Conservation (phyloP, 2,888 invertebrate species). For the Perdita meconis region DNA sequence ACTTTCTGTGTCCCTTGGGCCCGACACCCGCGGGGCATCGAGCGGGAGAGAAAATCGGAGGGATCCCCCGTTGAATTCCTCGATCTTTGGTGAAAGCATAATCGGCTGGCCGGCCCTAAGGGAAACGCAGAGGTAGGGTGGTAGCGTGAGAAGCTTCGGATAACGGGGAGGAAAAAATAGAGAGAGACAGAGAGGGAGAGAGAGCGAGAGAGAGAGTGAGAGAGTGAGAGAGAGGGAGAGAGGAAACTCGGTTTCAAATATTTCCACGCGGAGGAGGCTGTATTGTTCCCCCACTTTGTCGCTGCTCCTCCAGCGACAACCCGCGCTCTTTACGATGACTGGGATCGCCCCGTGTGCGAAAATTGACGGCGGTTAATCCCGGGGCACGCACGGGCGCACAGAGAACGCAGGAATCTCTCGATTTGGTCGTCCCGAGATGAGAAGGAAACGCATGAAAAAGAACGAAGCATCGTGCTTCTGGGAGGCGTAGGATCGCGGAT, state of each 20-base stretch:
- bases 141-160: not conserved
- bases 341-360: not conserved
- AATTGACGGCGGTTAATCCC: conserved; percentile 25
- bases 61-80: not conserved
- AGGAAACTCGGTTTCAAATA: not conserved
- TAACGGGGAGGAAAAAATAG: not conserved
- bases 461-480: conserved; percentile 19
- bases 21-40: not conserved
- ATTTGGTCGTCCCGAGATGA: conserved; percentile 31
- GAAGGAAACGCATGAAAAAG: conserved; percentile 44
- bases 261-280: not conserved
- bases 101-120: conserved; percentile 1
- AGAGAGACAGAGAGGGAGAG: no score
- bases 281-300: not conserved
- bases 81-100: conserved; percentile 4
- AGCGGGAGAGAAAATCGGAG: not conserved
- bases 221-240: not conserved
- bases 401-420: not conserved
- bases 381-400: not conserved
- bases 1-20: not conserved
- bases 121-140: not conserved
- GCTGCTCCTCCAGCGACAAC: no score
- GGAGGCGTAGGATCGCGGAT: conserved; percentile 33
- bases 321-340: conserved; percentile 25
- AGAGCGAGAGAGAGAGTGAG: no score